Percentiles rank a stretch among this genome's conserved stretches.
phyloP scores from a whole-genome alignment of 2,888 invertebrate species.

The Lasiommata megera region DNA sequence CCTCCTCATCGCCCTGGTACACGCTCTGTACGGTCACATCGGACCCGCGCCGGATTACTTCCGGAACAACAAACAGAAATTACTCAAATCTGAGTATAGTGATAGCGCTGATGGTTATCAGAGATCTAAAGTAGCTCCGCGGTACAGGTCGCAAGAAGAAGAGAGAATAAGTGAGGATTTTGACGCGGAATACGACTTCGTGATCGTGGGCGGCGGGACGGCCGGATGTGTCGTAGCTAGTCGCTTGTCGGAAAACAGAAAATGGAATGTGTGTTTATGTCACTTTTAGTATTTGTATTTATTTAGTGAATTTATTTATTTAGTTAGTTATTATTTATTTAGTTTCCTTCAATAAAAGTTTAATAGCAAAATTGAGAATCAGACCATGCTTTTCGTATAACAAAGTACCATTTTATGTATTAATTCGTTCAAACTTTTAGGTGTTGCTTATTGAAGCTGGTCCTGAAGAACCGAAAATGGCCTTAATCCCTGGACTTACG shows the following conservation, averaged over 20 bases:
- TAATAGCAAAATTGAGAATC: too few species aligned
- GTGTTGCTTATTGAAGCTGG: slow-evolving; percentile 67
- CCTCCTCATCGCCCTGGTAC: slow-evolving; percentile 65
- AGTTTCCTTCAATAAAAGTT: too few species aligned
- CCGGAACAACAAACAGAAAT: slow-evolving; percentile 41
- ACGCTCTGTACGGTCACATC: slow-evolving; percentile 66
- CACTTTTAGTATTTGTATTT: too few species aligned
- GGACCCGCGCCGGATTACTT: slow-evolving; percentile 66
- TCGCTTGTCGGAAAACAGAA: slow-evolving; percentile 65
- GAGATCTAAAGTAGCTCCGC: slow-evolving; percentile 14
- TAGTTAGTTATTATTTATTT: too few species aligned
- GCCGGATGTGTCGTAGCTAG: slow-evolving; percentile 72
- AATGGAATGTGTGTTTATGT: slow-evolving; percentile 77
- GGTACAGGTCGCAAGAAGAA: slow-evolving; percentile 28
- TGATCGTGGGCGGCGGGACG: slow-evolving; percentile 69
- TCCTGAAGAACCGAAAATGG: slow-evolving; percentile 67
- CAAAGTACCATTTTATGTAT: too few species aligned
- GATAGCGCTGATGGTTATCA: slow-evolving; percentile 16
- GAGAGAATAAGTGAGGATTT: slow-evolving; percentile 27
- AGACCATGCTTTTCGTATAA: too few species aligned
- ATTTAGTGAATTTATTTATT: too few species aligned
- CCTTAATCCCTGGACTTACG: slow-evolving; percentile 67
- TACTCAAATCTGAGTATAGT: slow-evolving; percentile 24
- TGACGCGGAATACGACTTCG: slow-evolving; percentile 57
- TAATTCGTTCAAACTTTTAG: slow-evolving; percentile 37